Conservation (phyloP, 2,888 invertebrate genomes). For the Spodoptera picta region DNA sequence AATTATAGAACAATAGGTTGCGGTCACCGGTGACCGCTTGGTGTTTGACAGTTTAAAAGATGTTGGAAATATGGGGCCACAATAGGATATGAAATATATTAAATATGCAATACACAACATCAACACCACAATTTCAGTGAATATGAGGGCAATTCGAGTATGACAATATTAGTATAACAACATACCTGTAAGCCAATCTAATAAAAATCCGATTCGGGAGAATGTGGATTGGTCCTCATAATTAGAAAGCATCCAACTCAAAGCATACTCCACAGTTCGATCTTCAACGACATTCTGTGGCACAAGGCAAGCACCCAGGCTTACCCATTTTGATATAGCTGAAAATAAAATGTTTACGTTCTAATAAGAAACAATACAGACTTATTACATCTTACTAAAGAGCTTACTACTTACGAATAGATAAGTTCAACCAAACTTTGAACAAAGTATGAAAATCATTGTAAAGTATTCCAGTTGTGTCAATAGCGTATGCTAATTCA, state of each 20-base stretch:
- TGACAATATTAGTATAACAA: not conserved
- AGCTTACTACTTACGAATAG: slow-evolving; percentile 76
- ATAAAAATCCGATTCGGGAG: slow-evolving; percentile 75
- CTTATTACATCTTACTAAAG: not conserved
- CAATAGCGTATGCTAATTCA: slow-evolving; percentile 75
- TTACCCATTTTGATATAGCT: slow-evolving; percentile 83
- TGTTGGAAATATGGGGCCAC: not conserved
- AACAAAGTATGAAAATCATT: slow-evolving; percentile 81
- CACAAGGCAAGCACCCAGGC: slow-evolving; percentile 78
- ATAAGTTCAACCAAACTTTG: slow-evolving; percentile 84
- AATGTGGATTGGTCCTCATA: slow-evolving; percentile 68
- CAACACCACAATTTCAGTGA: too few species aligned
- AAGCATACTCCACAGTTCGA: slow-evolving; percentile 75
- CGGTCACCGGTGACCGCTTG: too few species aligned
- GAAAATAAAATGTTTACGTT: slow-evolving; percentile 37
- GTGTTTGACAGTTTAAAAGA: too few species aligned
- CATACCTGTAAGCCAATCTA: slow-evolving; percentile 84
- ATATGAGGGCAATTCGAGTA: not conserved
- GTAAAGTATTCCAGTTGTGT: slow-evolving; percentile 73
- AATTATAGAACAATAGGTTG: too few species aligned
- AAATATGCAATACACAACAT: too few species aligned
- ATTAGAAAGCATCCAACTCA: slow-evolving; percentile 81
- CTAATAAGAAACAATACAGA: not conserved
- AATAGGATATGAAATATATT: too few species aligned
- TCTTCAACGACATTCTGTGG: slow-evolving; percentile 75